A percentile compares a stretch with the other conserved stretches of the same genome.
phyloP scores from a whole-genome alignment of 2,113 vertebrate species.

The Puffinus mauretanicus region DNA sequence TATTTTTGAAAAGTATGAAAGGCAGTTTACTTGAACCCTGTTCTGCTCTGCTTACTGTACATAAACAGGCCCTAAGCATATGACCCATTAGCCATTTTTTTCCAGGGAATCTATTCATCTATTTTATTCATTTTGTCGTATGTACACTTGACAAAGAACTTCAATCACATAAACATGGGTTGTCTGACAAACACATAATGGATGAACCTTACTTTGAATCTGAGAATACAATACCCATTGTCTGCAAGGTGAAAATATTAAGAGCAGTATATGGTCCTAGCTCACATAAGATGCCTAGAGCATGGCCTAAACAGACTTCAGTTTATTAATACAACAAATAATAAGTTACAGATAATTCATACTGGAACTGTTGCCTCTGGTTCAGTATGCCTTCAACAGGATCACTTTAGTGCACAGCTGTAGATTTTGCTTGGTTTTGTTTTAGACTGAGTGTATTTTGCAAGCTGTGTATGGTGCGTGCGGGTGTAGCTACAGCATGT shows the following conservation, averaged over 20 bases:
- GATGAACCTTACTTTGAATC: background rate
- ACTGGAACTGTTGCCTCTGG: background rate
- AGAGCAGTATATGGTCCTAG: background rate
- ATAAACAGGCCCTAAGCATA: background rate
- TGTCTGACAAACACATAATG: background rate
- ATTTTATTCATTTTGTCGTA: background rate
- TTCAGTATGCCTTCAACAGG: background rate
- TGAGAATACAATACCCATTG: background rate
- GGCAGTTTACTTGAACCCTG: background rate
- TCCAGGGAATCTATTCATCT: background rate
- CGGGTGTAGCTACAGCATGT: background rate
- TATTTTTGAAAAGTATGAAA: background rate
- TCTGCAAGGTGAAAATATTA: background rate
- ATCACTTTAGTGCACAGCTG: background rate
- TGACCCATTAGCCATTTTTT: background rate
- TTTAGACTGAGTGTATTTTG: background rate
- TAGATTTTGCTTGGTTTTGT: background rate
- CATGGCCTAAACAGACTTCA: background rate
- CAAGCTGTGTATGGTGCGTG: background rate
- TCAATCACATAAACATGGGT: background rate
- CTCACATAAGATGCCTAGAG: background rate
- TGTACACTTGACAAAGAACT: background rate
- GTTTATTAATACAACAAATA: background rate
- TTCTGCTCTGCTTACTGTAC: background rate
- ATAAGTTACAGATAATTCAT: background rate